Percentiles rank a stretch among this genome's conserved stretches.
Evolutionary conservation across 2,888 invertebrate genomes (phyloP).

Genomic region (Embidobia sp.): DNA sequence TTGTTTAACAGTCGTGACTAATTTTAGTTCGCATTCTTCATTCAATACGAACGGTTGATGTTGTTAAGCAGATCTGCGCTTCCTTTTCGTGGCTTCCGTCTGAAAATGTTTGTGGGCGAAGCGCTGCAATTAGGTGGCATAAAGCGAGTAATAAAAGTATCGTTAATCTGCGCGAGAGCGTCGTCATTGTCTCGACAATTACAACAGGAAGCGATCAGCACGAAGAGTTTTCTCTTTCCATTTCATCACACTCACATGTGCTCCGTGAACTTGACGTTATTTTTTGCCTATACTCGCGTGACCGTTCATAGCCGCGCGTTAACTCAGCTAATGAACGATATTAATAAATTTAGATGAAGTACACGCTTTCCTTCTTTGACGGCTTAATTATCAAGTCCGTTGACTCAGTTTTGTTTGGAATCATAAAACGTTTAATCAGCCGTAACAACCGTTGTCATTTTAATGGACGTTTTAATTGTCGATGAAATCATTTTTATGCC

Average conservation of each 20-base stretch:
- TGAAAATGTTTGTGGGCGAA: constrained; percentile 70
- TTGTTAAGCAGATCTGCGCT: constrained; percentile 52
- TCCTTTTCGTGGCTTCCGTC: constrained; percentile 59
- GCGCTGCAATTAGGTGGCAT: constrained; percentile 74
- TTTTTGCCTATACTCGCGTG: constrained; percentile 23
- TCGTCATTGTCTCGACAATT: constrained; percentile 70
- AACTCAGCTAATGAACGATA: constrained; percentile 28
- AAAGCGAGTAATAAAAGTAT: constrained; percentile 75
- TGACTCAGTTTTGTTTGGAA: too few relatives aligned
- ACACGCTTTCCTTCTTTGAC: constrained; percentile 1
- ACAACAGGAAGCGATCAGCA: constrained; percentile 69
- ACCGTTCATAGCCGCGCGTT: constrained; percentile 15
- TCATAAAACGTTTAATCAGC: too few relatives aligned
- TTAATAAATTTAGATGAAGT: constrained; percentile 16
- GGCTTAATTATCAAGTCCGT: constrained; percentile 3
- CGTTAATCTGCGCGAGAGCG: constrained; percentile 73
- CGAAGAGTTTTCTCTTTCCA: constrained; percentile 22
- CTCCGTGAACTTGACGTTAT: constrained; percentile 13
- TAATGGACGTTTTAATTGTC: too few relatives aligned
- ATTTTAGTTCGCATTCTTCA: constrained; percentile 42
- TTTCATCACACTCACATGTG: constrained; percentile 23
- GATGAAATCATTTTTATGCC: too few relatives aligned
- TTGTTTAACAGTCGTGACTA: constrained; percentile 58
- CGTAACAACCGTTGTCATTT: too few relatives aligned
- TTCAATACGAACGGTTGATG: constrained; percentile 32